Evolutionary conservation across 2,797 vertebrate genomes (phyloP).

Genomic region (Sebastolobus alascanus): DNA sequence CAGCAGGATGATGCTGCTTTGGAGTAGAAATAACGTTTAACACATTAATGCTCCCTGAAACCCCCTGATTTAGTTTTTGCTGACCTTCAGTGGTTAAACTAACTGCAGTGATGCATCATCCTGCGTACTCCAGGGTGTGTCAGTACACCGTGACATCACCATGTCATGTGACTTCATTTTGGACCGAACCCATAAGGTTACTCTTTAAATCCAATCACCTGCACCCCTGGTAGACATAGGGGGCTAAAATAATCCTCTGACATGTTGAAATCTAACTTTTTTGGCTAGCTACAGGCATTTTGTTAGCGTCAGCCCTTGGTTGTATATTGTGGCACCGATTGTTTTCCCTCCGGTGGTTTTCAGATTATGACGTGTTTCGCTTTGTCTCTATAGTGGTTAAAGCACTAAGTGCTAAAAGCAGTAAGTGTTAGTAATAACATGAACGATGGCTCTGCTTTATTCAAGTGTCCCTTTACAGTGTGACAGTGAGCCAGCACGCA

Average conservation of each 20-base stretch:
- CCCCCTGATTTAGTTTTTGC: neutral
- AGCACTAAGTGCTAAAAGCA: neutral
- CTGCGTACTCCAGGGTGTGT: conserved; percentile 1
- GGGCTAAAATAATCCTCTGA: too few species aligned
- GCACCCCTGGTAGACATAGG: too few species aligned
- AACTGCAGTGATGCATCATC: neutral
- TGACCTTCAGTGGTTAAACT: neutral
- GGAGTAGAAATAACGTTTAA: neutral
- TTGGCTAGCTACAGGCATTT: too few species aligned
- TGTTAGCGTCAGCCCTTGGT: too few species aligned
- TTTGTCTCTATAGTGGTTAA: neutral
- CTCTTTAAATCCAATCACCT: neutral
- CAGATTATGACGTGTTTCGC: neutral
- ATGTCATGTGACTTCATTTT: neutral
- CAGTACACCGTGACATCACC: neutral
- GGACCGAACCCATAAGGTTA: neutral
- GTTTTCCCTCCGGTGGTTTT: too few species aligned
- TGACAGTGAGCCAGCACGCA: too few species aligned
- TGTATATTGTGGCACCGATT: too few species aligned
- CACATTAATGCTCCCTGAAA: neutral
- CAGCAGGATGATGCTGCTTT: conserved; percentile 8
- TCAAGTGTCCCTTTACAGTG: too few species aligned
- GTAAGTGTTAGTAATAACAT: neutral
- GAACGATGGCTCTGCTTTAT: neutral
- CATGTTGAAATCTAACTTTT: too few species aligned